Conservation (phyloP, 2,797 vertebrate species). For the Alca torda region DNA sequence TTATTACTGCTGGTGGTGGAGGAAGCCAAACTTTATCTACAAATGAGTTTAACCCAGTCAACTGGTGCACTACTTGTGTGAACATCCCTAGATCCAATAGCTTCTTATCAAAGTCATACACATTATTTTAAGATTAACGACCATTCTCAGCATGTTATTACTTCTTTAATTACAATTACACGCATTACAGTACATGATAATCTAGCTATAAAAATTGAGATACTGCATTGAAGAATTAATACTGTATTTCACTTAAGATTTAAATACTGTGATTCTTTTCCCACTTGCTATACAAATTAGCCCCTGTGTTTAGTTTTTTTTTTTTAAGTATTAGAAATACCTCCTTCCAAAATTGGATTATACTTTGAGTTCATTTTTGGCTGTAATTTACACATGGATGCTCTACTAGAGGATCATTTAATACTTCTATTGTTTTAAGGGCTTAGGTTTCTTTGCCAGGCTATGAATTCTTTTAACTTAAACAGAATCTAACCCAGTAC, state of each 20-base stretch:
- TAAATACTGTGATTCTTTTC: not conserved
- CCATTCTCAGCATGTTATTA: not conserved
- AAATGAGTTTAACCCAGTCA: not conserved
- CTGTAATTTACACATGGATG: not conserved
- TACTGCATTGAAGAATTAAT: not conserved
- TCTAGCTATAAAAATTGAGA: not conserved
- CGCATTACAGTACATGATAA: not conserved
- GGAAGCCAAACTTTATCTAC: not conserved
- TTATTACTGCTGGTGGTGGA: not conserved
- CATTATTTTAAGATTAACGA: not conserved
- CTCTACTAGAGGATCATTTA: not conserved
- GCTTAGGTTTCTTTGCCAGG: not conserved
- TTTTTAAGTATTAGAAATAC: not conserved
- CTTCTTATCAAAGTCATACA: not conserved
- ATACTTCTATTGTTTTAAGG: not conserved
- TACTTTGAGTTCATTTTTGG: not conserved
- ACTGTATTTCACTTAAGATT: not conserved
- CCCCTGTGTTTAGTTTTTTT: fast-evolving
- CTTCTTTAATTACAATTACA: not conserved
- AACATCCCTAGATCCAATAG: not conserved
- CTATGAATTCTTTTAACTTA: not conserved
- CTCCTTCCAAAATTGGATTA: not conserved
- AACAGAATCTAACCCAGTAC: not conserved
- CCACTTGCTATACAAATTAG: not conserved
- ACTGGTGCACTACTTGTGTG: not conserved